Evolutionary conservation across 1,140 invertebrate species (phyloP).

Genomic region (Geopemphigus sp.): DNA sequence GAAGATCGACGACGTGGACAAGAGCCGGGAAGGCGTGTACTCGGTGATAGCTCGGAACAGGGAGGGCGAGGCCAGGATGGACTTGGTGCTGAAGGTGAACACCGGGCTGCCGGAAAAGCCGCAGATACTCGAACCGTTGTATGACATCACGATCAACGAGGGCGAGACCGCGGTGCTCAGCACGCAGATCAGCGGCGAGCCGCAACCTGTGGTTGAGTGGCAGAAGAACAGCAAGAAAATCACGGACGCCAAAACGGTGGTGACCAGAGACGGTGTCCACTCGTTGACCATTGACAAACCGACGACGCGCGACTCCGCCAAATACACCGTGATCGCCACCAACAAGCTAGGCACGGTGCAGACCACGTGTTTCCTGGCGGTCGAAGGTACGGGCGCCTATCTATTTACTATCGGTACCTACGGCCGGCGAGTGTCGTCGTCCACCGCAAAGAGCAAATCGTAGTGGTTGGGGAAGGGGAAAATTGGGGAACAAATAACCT

Average conservation of each 20-base stretch:
- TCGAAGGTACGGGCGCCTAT: constrained; percentile 67
- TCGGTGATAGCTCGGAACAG: constrained; percentile 83
- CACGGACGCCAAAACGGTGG: constrained; percentile 56
- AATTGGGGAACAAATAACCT: too few species aligned
- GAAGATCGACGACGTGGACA: constrained; percentile 74
- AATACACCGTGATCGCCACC: constrained; percentile 76
- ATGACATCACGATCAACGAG: constrained; percentile 71
- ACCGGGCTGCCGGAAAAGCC: constrained; percentile 74
- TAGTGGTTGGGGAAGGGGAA: too few species aligned
- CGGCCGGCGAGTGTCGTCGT: too few species aligned
- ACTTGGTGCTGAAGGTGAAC: constrained; percentile 77
- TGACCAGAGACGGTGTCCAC: constrained; percentile 66
- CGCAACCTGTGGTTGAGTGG: constrained; percentile 76
- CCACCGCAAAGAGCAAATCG: too few species aligned
- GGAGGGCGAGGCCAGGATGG: constrained; percentile 82
- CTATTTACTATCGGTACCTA: too few species aligned
- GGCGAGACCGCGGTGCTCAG: constrained; percentile 73
- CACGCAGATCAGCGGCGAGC: constrained; percentile 77
- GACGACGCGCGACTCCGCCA: constrained; percentile 66
- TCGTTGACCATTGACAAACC: constrained; percentile 68
- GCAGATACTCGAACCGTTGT: constrained; percentile 75
- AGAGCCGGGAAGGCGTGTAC: constrained; percentile 75
- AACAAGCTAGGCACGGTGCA: constrained; percentile 75
- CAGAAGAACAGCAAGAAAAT: constrained; percentile 72
- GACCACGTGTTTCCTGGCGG: constrained; percentile 71